A percentile compares a stretch with the other conserved stretches of the same genome.
phyloP scores from a whole-genome alignment of 2,888 invertebrate genomes.

The Lithophane socia region DNA sequence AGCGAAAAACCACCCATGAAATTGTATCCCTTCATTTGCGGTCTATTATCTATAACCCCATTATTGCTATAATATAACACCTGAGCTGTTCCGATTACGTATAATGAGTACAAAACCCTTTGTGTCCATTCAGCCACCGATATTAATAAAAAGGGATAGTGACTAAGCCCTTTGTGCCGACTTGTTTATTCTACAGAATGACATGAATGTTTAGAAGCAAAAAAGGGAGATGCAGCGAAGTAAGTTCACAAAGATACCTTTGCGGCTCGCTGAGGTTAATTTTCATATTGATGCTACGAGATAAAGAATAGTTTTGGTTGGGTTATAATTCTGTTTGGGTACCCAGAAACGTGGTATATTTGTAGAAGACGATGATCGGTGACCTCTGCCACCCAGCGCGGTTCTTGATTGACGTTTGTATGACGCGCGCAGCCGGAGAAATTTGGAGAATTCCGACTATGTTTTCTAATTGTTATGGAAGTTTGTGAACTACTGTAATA shows the following conservation, averaged over 20 bases:
- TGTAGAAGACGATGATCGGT: conserved; percentile 82
- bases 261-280: conserved; percentile 65
- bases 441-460: conserved; percentile 81
- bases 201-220: conserved; percentile 85
- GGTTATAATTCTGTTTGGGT: conserved; percentile 45
- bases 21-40: conserved; percentile 70
- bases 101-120: conserved; percentile 87
- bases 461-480: conserved; percentile 72
- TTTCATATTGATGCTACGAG: conserved; percentile 59
- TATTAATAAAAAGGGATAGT: conserved; percentile 88
- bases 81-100: conserved; percentile 86
- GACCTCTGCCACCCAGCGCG: conserved; percentile 87
- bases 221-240: conserved; percentile 81
- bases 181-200: conserved; percentile 86
- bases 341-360: conserved; percentile 66
- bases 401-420: conserved; percentile 88
- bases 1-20: conserved; percentile 52
- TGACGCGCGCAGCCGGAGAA: conserved; percentile 83
- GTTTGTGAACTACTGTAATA: conserved; percentile 62
- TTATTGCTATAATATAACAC: conserved; percentile 88
- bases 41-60: conserved; percentile 78
- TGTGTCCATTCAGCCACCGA: conserved; percentile 86
- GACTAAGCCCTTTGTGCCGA: conserved; percentile 82
- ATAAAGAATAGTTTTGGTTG: conserved; percentile 68
- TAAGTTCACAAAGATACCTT: conserved; percentile 66